These are phyloP conservation scores for Sycophila texana DNA, from an alignment of 2,888 invertebrate genomes.

Conservation along the genomic window DNA sequence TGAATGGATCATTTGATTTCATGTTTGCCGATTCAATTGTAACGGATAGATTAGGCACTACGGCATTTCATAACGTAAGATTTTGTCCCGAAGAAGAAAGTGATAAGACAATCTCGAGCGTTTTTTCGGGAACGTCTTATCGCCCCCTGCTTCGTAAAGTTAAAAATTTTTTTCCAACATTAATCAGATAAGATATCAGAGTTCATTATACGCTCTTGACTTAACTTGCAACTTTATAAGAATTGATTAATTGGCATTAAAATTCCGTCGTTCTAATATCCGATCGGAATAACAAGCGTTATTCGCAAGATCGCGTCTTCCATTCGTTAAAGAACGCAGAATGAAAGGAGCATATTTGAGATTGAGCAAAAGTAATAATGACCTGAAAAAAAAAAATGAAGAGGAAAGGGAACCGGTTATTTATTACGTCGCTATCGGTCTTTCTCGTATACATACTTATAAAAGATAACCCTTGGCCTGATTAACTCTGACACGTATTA, in stretches of 20 bases:
- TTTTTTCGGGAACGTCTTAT: background rate
- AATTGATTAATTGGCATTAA: background rate
- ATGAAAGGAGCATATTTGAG: background rate
- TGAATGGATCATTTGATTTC: background rate
- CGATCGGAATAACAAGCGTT: background rate
- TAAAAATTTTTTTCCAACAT: background rate
- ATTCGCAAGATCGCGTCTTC: background rate
- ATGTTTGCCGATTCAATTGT: background rate
- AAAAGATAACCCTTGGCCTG: slow-evolving; percentile 44
- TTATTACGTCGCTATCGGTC: slow-evolving; percentile 25
- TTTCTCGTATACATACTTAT: slow-evolving; percentile 7
- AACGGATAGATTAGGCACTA: background rate
- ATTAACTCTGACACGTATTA: slow-evolving; percentile 31
- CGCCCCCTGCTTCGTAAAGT: background rate
- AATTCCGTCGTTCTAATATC: background rate
- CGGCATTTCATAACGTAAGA: background rate
- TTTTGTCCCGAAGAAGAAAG: background rate
- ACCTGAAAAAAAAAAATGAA: background rate
- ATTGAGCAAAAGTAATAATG: background rate
- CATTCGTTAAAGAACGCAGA: background rate
- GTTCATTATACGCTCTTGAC: background rate
- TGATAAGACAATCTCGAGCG: background rate
- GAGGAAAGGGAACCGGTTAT: slow-evolving; percentile 2
- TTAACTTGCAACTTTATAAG: background rate
- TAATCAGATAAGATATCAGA: background rate